Evolutionary conservation across 2,888 invertebrate genomes (phyloP), one percentile per base, ranked within the genome.

Genomic region (Agriopis aurantiaria): DNA sequence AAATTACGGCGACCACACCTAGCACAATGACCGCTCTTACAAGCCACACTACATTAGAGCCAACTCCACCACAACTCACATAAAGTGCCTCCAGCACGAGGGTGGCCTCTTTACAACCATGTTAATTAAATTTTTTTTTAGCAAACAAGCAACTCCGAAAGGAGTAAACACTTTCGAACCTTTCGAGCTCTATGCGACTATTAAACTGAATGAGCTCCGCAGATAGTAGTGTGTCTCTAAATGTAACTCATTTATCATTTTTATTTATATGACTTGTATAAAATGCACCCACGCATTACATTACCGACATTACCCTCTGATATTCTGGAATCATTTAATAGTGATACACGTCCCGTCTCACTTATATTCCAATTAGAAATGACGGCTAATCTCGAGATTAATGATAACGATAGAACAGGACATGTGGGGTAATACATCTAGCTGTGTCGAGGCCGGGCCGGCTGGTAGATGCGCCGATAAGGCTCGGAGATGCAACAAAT

Each of bases 321-420:
- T 77, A 74, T 78, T 76, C 71, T 67, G 55, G 65, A 74, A 69
- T 71, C 70, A 75, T 77, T 76, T 73, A 68, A 77, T 79, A 78
- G 77, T 77, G 74, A 81, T 80, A 79, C 79, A 77, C 82, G 80
- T 88, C 85, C 82, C 76, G 80, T 80, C 82, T 82, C 83, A 82
- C 83, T 88, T 88, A 87, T 83, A 86, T 82, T 86, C 85, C 87
- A 90, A 88, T 91, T 88, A 91, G 85, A 90, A 88, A 86, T 88
- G 88, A 88, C 85, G 82, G 82, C 77, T 79, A 85, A 87, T 85
- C 83, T 78, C 74, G 76, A 87, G 89, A 91, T 90, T 83, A 87
- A 86, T 84, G 87, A 89, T 88, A 85, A 80, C 79, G 85, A 85
- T 85, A 83, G 82, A 78, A 80, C 80, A 80, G 81, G 86, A 84